These are phyloP conservation scores for Ctenochaetus hawaiiensis DNA, from an alignment of 2,797 vertebrate species.

Conservation along the genomic window DNA sequence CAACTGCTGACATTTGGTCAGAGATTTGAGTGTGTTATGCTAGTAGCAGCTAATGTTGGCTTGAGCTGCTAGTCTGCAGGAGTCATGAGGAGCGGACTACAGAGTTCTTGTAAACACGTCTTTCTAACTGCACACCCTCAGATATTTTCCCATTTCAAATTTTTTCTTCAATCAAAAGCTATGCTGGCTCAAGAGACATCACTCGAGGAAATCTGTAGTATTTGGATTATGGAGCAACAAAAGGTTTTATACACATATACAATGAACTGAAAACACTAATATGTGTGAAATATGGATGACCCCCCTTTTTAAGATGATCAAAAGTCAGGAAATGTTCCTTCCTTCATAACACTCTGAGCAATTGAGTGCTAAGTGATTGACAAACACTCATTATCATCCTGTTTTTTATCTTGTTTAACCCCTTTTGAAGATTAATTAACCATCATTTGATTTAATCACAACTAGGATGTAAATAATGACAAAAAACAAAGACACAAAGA, in stretches of 20 bases:
- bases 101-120: background rate
- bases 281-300: background rate
- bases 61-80: background rate
- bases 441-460: constrained; percentile 4
- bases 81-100: background rate
- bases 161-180: background rate
- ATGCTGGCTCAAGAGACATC: background rate
- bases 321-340: background rate
- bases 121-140: background rate
- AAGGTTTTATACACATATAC: background rate
- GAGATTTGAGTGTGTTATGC: background rate
- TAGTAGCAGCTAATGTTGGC: background rate
- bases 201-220: background rate
- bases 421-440: constrained; percentile 12
- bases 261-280: background rate
- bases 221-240: background rate
- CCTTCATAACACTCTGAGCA: background rate
- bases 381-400: background rate
- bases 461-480: constrained; percentile 1
- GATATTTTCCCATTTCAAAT: background rate
- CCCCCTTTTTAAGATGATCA: background rate
- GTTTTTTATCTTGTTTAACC: constrained; percentile 16
- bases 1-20: too few relatives aligned
- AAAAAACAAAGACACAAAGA: background rate
- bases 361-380: background rate